Conservation (phyloP, 2,888 invertebrate species). For the Cremastobaeus sp. region DNA sequence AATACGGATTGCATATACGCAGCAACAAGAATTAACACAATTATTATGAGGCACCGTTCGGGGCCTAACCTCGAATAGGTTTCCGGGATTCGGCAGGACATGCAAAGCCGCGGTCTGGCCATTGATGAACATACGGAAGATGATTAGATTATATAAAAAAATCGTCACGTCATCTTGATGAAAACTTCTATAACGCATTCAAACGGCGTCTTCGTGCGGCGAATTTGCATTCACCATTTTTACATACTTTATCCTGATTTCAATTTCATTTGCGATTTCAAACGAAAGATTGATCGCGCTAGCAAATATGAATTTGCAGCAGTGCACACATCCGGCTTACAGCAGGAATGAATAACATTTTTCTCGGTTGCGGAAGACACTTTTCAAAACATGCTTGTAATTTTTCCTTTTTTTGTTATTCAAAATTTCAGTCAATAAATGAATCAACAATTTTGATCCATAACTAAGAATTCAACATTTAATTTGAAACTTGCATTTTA, state of each 20-base stretch:
- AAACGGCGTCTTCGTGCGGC: conserved; percentile 2
- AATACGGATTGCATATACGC: conserved; percentile 65
- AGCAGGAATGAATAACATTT: too few relatives aligned
- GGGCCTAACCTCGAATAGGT: conserved; percentile 51
- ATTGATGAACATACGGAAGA: conserved; percentile 36
- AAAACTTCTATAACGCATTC: conserved; percentile 16
- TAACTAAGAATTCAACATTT: too few relatives aligned
- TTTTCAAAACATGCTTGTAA: too few relatives aligned
- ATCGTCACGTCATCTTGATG: conserved; percentile 20
- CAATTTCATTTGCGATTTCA: conserved; percentile 2
- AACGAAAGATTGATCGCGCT: neutral
- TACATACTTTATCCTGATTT: neutral
- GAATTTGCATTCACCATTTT: conserved; percentile 4
- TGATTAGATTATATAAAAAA: conserved; percentile 41
- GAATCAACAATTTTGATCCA: too few relatives aligned
- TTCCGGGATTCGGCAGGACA: conserved; percentile 58
- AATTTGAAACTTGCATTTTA: too few relatives aligned
- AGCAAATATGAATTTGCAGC: too few relatives aligned
- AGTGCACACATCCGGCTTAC: too few relatives aligned
- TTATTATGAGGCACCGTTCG: conserved; percentile 54
- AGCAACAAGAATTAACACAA: conserved; percentile 55
- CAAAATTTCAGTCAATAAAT: too few relatives aligned
- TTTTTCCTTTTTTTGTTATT: too few relatives aligned
- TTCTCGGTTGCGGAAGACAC: too few relatives aligned
- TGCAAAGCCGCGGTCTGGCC: conserved; percentile 29